Evolutionary conservation across 1,140 invertebrate genomes (phyloP).

Genomic region (Trissolcus basalis): DNA sequence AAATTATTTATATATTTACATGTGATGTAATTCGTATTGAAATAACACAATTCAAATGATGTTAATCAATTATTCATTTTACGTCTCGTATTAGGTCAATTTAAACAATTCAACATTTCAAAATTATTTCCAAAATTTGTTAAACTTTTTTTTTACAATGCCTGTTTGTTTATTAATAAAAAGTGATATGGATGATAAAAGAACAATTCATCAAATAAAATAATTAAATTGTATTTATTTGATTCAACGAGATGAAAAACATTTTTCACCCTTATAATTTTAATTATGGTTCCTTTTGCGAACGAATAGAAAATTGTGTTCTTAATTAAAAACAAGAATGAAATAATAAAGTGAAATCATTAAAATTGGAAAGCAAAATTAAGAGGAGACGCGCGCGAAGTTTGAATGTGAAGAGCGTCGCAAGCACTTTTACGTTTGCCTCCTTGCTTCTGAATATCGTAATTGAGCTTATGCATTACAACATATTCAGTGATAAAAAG

Average conservation of each 20-base stretch:
- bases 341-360: conserved; percentile 38
- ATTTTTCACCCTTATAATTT: conserved; percentile 24
- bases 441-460: conserved; percentile 39
- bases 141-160: no score
- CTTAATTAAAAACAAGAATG: conserved; percentile 48
- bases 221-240: no score
- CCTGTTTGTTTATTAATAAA: no score
- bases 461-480: conserved; percentile 41
- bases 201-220: no score
- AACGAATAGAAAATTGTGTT: conserved; percentile 10
- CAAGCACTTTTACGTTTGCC: conserved; percentile 26
- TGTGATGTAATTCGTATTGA: no score
- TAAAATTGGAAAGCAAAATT: conserved; percentile 43
- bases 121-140: no score
- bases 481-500: conserved; percentile 45
- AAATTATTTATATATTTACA: no score
- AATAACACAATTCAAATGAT: no score
- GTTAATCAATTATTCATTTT: no score
- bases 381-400: conserved; percentile 6
- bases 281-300: conserved; percentile 26
- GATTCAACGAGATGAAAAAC: background rate
- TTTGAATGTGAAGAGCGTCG: conserved; percentile 30
- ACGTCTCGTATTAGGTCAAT: no score
- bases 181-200: no score
- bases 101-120: no score